Evolutionary conservation across 2,113 vertebrate genomes (phyloP), one percentile per base, ranked within the genome.

Genomic region (Pongo abelii): DNA sequence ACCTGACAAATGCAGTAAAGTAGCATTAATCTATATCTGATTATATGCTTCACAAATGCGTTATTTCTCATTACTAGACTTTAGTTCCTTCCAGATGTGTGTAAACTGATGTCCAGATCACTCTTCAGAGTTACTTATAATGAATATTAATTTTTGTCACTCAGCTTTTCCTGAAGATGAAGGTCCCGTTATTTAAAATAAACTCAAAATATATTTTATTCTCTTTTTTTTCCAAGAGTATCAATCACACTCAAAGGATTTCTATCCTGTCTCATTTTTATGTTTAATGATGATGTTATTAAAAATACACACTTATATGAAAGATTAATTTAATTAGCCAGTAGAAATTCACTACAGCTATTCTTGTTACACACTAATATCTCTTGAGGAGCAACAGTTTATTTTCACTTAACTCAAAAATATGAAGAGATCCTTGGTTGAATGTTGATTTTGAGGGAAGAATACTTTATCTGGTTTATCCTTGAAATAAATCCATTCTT

Each of bases 291-390:
- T 67, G 38, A 81, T n/a, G 91, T 72, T 79, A 74, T 32, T 94
- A 67, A 85, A 96, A 72, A 77, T 83, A 74, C 59, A 91, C 18
- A 48, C 69, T 78, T 81, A 84, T 11, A 75, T 80, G 50, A 84
- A 48, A 92, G 40, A 90, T 97, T 79, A 95, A 96, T 59, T 94
- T 55, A 9, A 87, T 83, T 89, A 93, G n/a, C 40, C 59, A 93
- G 61, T 85, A 75, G 35, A 92, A 67, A 78, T 72, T 10, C 30
- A 46, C 78, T 96, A 75, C 30, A 72, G 23, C 23, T 89, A 7
- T 89, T 8, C 30, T 74, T 95, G n/a, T 69, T 89, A 74, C 32
- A 96, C 12, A 83, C 79, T 93, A 69, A 59, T 72, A 52, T 96
- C 59, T 95, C 18, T 95, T 97, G 89, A 89, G 27, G 57, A 90